Evolutionary conservation across 2,797 vertebrate species (phyloP).

Genomic region (Simalia tracyae): DNA sequence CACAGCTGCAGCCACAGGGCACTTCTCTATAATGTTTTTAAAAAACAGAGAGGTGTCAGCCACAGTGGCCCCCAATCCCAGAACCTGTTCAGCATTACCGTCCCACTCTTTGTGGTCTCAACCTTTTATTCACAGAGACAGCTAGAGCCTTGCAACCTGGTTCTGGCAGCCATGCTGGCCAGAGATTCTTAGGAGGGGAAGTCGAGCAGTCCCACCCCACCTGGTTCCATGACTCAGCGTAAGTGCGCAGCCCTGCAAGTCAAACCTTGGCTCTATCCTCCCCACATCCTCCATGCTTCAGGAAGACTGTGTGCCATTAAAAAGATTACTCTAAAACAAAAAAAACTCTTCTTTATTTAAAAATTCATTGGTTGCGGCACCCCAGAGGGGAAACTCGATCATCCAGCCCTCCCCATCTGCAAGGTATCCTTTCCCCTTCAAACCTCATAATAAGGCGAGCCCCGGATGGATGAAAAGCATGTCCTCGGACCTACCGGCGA

Average conservation of each 20-base stretch:
- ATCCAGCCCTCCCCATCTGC: background rate
- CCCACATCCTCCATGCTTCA: background rate
- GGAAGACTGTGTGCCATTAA: background rate
- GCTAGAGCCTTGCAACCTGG: background rate
- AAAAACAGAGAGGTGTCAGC: background rate
- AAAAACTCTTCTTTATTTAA: background rate
- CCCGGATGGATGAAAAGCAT: background rate
- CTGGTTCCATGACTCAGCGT: background rate
- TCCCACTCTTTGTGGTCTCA: background rate
- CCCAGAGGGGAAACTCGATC: background rate
- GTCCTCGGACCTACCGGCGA: constrained; percentile 67
- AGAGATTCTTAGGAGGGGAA: background rate
- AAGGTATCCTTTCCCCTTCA: background rate
- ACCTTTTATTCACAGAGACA: background rate
- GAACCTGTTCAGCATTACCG: background rate
- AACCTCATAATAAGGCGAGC: background rate
- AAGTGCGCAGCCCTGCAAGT: too few relatives aligned
- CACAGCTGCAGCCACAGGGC: background rate
- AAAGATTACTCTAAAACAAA: background rate
- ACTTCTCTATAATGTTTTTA: background rate
- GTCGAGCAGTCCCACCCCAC: background rate
- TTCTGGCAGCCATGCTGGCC: background rate
- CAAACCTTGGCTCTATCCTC: background rate
- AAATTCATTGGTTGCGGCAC: too few relatives aligned
- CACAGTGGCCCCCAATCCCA: background rate